phyloP scores from a whole-genome alignment of 2,797 vertebrate species.

The Phoeniculus purpureus region DNA sequence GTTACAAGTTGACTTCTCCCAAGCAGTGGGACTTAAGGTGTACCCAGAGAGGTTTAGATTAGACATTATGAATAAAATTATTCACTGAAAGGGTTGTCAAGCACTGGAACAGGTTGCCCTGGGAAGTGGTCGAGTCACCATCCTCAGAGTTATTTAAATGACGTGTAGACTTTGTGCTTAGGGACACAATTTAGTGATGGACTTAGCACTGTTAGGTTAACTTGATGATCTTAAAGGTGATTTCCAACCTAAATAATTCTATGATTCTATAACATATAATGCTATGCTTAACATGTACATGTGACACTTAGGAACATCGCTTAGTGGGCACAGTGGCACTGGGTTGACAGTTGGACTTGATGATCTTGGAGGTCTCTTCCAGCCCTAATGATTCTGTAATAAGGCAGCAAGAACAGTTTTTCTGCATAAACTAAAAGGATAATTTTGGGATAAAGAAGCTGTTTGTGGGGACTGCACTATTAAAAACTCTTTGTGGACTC shows the following conservation, averaged over 20 bases:
- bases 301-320: neutral
- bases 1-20: too few relatives aligned
- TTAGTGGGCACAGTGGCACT: neutral
- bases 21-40: neutral
- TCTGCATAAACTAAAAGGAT: neutral
- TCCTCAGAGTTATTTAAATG: neutral
- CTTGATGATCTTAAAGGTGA: too few relatives aligned
- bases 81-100: neutral
- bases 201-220: too few relatives aligned
- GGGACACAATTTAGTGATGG: neutral
- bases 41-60: fast-evolving
- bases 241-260: too few relatives aligned
- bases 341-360: fast-evolving
- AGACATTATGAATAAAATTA: neutral
- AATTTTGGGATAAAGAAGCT: neutral
- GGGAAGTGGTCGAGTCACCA: neutral
- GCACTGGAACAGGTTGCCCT: neutral
- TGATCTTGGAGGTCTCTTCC: neutral
- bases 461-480: neutral
- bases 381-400: neutral
- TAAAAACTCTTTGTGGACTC: constrained; percentile 28
- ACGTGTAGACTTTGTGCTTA: fast-evolving
- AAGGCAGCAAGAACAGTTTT: neutral
- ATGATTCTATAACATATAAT: too few relatives aligned
- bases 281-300: too few relatives aligned